Percentiles rank a stretch among this genome's conserved stretches.
These are phyloP conservation scores for Zeuzera pyrina DNA, from an alignment of 2,888 invertebrate species.

Conservation along the genomic window DNA sequence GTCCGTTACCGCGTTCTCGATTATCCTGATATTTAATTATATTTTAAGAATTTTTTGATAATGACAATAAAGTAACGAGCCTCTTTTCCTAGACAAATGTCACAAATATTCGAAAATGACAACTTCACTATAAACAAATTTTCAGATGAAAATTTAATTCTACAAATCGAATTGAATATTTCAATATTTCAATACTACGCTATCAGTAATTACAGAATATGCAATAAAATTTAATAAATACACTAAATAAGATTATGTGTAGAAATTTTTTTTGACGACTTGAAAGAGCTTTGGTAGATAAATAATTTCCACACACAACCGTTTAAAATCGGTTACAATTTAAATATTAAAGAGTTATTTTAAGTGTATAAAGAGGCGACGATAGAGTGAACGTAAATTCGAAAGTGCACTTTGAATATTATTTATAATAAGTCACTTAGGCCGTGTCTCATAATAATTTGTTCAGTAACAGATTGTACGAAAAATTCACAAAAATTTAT, in stretches of 20 bases:
- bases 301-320: constrained; percentile 30
- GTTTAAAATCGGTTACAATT: constrained; percentile 42
- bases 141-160: constrained; percentile 62
- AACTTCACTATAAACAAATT: constrained; percentile 48
- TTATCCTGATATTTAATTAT: too few relatives aligned
- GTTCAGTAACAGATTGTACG: neutral
- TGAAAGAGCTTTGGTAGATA: constrained; percentile 17
- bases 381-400: constrained; percentile 27
- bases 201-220: constrained; percentile 56
- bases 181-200: constrained; percentile 57
- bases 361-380: constrained; percentile 44
- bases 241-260: constrained; percentile 35
- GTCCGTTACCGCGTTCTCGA: too few relatives aligned
- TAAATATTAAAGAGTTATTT: constrained; percentile 27
- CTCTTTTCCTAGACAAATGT: too few relatives aligned
- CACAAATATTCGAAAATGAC: constrained; percentile 40
- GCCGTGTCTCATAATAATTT: neutral
- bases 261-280: constrained; percentile 23
- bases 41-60: too few relatives aligned
- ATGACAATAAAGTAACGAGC: too few relatives aligned
- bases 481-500: neutral
- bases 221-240: constrained; percentile 54
- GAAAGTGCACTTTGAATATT: constrained; percentile 46
- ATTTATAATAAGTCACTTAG: constrained; percentile 1
- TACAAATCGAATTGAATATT: constrained; percentile 65